Percentiles rank a stretch among this genome's conserved stretches.
These are phyloP conservation scores for Strix uralensis DNA, from an alignment of 2,113 vertebrate genomes.

Conservation along the genomic window DNA sequence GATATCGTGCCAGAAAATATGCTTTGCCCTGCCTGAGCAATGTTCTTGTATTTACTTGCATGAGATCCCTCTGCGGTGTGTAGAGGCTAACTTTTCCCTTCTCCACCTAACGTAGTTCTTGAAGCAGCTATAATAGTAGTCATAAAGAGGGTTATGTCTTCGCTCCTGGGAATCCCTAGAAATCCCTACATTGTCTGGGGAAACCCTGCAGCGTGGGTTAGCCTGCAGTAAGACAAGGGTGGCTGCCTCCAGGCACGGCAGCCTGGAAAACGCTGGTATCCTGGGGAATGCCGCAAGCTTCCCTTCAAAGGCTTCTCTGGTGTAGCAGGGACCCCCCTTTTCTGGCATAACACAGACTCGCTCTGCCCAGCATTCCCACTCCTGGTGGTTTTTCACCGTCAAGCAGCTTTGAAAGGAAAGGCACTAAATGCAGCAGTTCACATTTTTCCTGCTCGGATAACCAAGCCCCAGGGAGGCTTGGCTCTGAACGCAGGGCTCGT, in stretches of 20 bases:
- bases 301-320: background rate
- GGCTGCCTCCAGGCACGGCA: background rate
- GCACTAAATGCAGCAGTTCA: background rate
- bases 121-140: background rate
- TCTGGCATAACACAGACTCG: background rate
- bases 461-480: slow-evolving; percentile 4
- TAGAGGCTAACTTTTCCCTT: background rate
- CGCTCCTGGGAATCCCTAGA: background rate
- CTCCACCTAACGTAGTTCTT: background rate
- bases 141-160: background rate
- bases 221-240: background rate
- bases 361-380: background rate
- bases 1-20: background rate
- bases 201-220: background rate
- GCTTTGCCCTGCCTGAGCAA: background rate
- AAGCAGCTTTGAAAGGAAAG: background rate
- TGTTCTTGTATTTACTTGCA: background rate
- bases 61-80: background rate
- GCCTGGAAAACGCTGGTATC: background rate
- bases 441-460: slow-evolving; percentile 2
- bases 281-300: background rate
- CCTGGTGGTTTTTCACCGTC: background rate
- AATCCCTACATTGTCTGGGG: background rate
- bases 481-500: background rate
- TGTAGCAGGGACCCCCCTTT: background rate